Percentiles rank a stretch among this genome's conserved stretches.
Conservation (phyloP, 2,888 invertebrate species). For the Vannuccia rotundouncinata region DNA sequence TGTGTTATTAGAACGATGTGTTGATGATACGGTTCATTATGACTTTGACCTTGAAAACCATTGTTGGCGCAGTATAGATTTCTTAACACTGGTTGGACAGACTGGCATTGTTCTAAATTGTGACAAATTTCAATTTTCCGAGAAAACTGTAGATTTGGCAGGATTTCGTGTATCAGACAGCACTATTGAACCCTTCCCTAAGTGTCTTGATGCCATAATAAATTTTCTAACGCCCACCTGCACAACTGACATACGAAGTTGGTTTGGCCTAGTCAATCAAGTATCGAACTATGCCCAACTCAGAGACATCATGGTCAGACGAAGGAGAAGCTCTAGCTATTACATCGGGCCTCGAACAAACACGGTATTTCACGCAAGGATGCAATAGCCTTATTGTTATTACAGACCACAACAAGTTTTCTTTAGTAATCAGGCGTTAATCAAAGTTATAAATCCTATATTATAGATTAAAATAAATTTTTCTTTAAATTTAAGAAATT, state of each 20-base stretch:
- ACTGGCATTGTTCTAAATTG: not conserved
- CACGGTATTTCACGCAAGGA: no score
- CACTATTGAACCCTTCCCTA: not conserved
- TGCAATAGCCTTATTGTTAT: no score
- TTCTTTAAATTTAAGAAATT: no score
- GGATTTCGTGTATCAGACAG: not conserved
- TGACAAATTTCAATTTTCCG: slow-evolving; percentile 14
- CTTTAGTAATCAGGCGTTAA: no score
- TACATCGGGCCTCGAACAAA: no score
- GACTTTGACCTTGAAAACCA: slow-evolving; percentile 4
- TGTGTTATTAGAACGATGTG: slow-evolving; percentile 40
- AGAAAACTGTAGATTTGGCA: not conserved
- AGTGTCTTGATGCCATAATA: slow-evolving; percentile 13
- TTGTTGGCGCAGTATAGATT: slow-evolving; percentile 13
- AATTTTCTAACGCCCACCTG: slow-evolving; percentile 12
- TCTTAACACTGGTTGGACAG: not conserved
- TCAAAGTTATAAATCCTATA: no score
- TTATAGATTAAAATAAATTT: no score
- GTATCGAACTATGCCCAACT: slow-evolving; percentile 40
- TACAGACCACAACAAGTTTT: no score
- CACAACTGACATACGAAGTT: slow-evolving; percentile 39
- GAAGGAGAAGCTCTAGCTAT: no score
- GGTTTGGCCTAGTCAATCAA: slow-evolving; percentile 45
- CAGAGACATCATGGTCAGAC: slow-evolving; percentile 21
- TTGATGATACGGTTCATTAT: slow-evolving; percentile 5